Base-by-base conservation (phyloP, 2,888 invertebrate species). In the Stenichneumon culpator region DNA sequence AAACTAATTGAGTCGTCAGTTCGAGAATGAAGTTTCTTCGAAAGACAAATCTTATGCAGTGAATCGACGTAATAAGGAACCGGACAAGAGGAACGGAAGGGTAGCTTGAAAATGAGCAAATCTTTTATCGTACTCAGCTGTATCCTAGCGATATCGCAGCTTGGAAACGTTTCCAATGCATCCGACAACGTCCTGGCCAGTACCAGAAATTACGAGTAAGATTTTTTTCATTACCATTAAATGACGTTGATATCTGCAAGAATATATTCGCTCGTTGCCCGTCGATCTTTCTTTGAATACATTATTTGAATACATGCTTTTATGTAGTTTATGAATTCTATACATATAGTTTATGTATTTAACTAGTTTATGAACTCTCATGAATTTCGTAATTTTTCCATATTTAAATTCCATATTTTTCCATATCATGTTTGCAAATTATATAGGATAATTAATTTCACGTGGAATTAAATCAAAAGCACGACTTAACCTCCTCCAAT, bases 71-170 rank as follows among this genome's bases (percentile, higher is more conserved):
- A 54, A 36, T 5, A 50, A 70, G 28, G 36, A 39, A 52, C 14
- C 5, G 19, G 11, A 16, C 22, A 16, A 44, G 19, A 50, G 16
- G 22, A 36, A 32, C 5, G 11, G n/a, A 19, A 22, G 7, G n/a
- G 19, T 22, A 65, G 44, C 52, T 68, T 28, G 9, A 57, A 84
- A 25, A 85, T 85, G 84, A 67, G 57, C 3, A 75, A 65, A 74
- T 36, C 70, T 57, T 67, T 82, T 4, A 0, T 54, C n/a, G 16
- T 77, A 63, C 39, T 70, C 39, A 11, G 25, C 32, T 32, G 75
- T 44, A n/a, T 75, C 25, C 39, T 85, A 25, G 50, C 54, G 36
- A 57, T 79, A 22, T 82, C 47, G 39, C 39, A 39, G 65, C n/a
- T 67, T 6, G 68, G 25, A 68, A 60, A 60, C 19, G 1, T 68